These are phyloP conservation scores for Euura saliciscinereae DNA, from an alignment of 1,140 invertebrate species.

Conservation along the genomic window DNA sequence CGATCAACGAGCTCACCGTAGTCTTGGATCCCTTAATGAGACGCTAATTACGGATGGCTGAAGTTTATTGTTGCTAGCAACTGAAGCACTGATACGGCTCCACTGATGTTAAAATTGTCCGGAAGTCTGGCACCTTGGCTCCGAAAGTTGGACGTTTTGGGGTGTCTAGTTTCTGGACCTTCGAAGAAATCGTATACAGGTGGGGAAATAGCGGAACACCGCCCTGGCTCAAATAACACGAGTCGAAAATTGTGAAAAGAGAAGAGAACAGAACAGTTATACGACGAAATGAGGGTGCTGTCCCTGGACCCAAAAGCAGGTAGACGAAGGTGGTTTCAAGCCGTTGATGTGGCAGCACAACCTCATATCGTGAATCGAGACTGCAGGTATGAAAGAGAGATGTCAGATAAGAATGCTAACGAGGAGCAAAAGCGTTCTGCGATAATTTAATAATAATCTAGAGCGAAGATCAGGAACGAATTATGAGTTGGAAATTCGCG, in stretches of 20 bases:
- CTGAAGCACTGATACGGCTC: too few species aligned
- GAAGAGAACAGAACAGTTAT: not conserved
- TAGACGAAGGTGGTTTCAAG: not conserved
- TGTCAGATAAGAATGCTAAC: conserved; percentile 14
- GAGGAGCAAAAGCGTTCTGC: conserved; percentile 8
- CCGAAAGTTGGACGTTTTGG: too few species aligned
- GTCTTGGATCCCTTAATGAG: not conserved
- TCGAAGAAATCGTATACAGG: too few species aligned
- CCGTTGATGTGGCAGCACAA: not conserved
- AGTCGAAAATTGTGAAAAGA: not conserved
- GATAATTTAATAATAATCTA: conserved; percentile 15
- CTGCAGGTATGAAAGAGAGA: conserved; percentile 3
- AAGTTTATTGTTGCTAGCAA: too few species aligned
- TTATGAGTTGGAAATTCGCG: conserved; percentile 13
- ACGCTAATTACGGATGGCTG: not conserved
- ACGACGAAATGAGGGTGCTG: not conserved
- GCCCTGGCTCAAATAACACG: too few species aligned
- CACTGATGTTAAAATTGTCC: too few species aligned
- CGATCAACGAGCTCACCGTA: too few species aligned
- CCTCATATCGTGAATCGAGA: not conserved
- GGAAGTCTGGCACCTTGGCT: too few species aligned
- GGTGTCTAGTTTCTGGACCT: too few species aligned
- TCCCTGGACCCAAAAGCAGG: not conserved
- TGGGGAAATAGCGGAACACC: too few species aligned
- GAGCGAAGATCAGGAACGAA: not conserved